Conservation (phyloP, 2,888 invertebrate genomes). For the Tachina lurida region DNA sequence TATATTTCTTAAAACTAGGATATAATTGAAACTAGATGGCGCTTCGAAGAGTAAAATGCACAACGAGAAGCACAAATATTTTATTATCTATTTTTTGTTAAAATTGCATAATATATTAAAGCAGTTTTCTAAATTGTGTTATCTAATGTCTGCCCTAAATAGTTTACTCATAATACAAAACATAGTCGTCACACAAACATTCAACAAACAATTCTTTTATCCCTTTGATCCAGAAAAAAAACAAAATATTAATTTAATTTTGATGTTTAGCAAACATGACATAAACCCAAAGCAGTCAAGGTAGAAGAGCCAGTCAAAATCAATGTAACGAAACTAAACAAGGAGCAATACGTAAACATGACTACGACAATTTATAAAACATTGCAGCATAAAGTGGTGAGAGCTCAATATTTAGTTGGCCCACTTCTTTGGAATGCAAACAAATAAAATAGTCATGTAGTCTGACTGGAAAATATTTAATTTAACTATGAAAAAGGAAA, state of each 20-base stretch:
- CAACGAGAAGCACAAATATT: too few species aligned
- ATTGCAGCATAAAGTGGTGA: constrained; percentile 60
- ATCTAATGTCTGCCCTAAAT: too few species aligned
- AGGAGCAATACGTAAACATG: constrained; percentile 26
- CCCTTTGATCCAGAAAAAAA: background rate
- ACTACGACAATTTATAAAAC: constrained; percentile 60
- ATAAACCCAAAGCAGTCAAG: constrained; percentile 16
- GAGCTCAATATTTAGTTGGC: constrained; percentile 68
- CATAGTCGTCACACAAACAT: background rate
- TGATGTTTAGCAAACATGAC: constrained; percentile 59
- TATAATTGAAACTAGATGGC: too few species aligned
- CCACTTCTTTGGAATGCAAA: constrained; percentile 56
- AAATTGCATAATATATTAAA: too few species aligned
- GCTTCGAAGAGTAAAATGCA: too few species aligned
- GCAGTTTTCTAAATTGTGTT: too few species aligned
- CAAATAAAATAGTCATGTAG: constrained; percentile 16
- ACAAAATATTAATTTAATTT: constrained; percentile 21
- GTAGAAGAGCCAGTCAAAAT: background rate
- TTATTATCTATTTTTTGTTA: too few species aligned
- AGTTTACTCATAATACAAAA: background rate
- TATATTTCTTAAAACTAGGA: too few species aligned
- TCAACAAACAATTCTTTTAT: background rate
- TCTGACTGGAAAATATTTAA: constrained; percentile 16
- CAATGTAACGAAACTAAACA: background rate
- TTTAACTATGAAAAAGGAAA: constrained; percentile 1